Evolutionary conservation across 2,888 invertebrate genomes (phyloP).

Genomic region (Drosophila recens): DNA sequence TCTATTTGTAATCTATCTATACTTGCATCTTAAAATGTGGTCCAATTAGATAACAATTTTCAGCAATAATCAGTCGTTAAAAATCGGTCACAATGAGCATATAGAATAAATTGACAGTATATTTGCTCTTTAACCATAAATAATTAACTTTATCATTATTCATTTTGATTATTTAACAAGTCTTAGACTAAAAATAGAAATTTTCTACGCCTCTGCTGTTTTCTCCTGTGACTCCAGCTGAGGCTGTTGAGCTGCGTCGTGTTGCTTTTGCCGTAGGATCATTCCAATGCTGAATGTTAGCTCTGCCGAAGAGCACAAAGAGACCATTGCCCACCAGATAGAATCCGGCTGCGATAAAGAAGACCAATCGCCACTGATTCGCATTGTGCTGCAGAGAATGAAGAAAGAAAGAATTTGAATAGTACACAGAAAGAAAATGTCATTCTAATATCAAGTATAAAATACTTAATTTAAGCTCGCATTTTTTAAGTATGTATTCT

Average conservation of each 20-base stretch:
- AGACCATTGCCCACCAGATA: constrained; percentile 89
- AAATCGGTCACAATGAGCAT: neutral
- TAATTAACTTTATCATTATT: neutral
- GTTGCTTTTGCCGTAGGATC: constrained; percentile 82
- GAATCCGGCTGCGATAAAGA: constrained; percentile 89
- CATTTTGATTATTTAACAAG: constrained; percentile 13
- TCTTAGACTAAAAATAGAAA: neutral
- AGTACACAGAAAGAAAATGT: too few relatives aligned
- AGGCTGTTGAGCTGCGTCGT: constrained; percentile 52
- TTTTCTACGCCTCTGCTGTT: neutral
- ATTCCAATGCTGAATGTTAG: constrained; percentile 90
- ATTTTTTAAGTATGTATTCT: too few relatives aligned
- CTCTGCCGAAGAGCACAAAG: constrained; percentile 89
- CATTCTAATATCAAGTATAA: too few relatives aligned
- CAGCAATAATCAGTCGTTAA: too few relatives aligned
- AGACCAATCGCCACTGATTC: constrained; percentile 90
- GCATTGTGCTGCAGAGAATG: constrained; percentile 88
- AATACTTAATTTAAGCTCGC: too few relatives aligned
- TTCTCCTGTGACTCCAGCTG: constrained; percentile 35
- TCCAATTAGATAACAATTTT: too few relatives aligned
- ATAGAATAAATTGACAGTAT: neutral
- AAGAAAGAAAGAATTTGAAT: neutral
- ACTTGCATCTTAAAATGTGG: too few relatives aligned
- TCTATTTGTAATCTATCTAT: neutral
- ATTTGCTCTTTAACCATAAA: too few relatives aligned